Evolutionary conservation across 2,888 invertebrate genomes (phyloP).

Genomic region (Eristalis arbustorum): DNA sequence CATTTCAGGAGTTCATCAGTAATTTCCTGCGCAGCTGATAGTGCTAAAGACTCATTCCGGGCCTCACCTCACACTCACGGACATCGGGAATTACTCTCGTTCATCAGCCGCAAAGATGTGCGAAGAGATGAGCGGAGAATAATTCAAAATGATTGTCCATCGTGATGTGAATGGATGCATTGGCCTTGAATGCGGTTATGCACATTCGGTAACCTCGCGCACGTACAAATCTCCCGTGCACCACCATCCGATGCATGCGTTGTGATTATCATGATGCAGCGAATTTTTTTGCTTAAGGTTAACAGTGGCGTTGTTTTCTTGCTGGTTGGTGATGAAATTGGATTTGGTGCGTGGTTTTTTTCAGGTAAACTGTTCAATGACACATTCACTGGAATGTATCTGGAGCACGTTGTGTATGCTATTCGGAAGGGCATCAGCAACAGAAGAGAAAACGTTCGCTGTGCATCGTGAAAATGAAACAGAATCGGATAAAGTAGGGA

Average conservation of each 20-base stretch:
- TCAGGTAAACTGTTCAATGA: too few relatives aligned
- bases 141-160: conserved; percentile 62
- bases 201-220: neutral
- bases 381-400: too few relatives aligned
- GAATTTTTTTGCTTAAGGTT: neutral
- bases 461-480: too few relatives aligned
- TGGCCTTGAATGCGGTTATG: conserved; percentile 8
- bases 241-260: neutral
- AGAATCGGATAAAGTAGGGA: too few relatives aligned
- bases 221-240: neutral
- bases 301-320: neutral
- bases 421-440: neutral
- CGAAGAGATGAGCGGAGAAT: conserved; percentile 7
- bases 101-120: conserved; percentile 5
- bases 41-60: conserved; percentile 4
- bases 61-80: neutral
- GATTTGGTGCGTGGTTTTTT: neutral
- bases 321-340: neutral
- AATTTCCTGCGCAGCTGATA: conserved; percentile 50
- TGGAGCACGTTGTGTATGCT: neutral
- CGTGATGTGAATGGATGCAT: neutral
- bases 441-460: too few relatives aligned
- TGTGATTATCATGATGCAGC: neutral
- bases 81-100: conserved; percentile 8
- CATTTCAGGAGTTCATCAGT: conserved; percentile 18